Conservation (phyloP, 2,888 invertebrate genomes). For the Oasisia sp. region DNA sequence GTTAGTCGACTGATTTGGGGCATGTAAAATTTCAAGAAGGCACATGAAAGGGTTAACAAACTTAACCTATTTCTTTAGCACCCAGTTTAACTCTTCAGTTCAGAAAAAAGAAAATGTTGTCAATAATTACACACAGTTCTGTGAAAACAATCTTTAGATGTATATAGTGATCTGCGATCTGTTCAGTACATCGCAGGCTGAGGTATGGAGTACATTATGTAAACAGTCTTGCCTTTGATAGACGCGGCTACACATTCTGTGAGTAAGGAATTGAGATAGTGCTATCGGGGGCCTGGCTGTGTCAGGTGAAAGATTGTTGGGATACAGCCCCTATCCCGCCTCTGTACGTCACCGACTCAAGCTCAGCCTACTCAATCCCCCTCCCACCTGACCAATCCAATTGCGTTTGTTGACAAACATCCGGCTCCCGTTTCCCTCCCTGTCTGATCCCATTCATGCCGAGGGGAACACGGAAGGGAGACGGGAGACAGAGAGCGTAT, state of each 20-base stretch:
- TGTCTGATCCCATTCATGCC: not conserved
- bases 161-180: not conserved
- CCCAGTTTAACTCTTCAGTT: too few species aligned
- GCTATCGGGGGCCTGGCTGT: not conserved
- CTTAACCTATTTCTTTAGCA: too few species aligned
- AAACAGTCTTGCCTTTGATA: not conserved
- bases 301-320: not conserved
- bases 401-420: slow-evolving; percentile 6
- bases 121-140: too few species aligned
- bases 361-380: not conserved
- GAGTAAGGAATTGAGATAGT: not conserved
- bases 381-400: not conserved
- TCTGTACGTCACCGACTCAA: not conserved
- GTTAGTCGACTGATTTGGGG: too few species aligned
- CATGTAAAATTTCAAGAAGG: too few species aligned
- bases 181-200: not conserved
- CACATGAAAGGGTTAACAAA: too few species aligned
- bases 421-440: not conserved
- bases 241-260: not conserved
- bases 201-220: not conserved
- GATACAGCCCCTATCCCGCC: not conserved
- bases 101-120: too few species aligned
- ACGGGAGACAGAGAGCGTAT: not conserved
- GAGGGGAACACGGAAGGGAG: not conserved
- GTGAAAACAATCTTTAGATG: not conserved